phyloP scores from a whole-genome alignment of 2,113 vertebrate species.

The Hypanus sabinus region DNA sequence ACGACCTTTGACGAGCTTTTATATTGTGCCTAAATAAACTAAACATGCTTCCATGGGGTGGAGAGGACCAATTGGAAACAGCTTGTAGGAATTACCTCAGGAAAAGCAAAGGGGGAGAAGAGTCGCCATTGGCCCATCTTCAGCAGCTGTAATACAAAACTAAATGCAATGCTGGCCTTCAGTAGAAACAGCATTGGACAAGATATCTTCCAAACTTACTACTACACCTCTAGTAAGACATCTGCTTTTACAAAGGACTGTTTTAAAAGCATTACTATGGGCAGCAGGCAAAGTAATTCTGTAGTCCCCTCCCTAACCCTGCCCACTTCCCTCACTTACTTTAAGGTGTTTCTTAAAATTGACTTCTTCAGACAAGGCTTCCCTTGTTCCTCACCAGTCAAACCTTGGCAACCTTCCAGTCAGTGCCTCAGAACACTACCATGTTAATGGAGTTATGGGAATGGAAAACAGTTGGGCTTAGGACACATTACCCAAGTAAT shows the following conservation, averaged over 20 bases:
- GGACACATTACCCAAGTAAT: neutral
- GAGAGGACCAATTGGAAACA: neutral
- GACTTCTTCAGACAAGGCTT: too few relatives aligned
- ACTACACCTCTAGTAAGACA: too few relatives aligned
- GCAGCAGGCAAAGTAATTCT: neutral
- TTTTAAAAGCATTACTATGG: neutral
- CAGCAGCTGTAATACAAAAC: neutral
- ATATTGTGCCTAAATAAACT: too few relatives aligned
- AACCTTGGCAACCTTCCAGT: neutral
- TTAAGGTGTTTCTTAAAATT: neutral
- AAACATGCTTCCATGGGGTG: neutral
- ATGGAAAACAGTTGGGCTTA: neutral
- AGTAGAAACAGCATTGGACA: neutral
- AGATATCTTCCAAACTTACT: neutral
- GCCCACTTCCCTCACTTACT: neutral
- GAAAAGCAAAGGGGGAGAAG: neutral
- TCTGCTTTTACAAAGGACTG: neutral
- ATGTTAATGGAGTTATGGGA: neutral
- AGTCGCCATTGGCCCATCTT: neutral
- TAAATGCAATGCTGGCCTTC: neutral
- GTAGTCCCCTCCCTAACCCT: neutral
- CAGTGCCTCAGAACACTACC: too few relatives aligned
- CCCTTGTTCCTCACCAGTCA: neutral
- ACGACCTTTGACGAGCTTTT: too few relatives aligned
- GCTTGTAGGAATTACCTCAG: neutral